Evolutionary conservation across 2,888 invertebrate genomes (phyloP), one percentile per base, ranked within the genome.

Genomic region (Tetropium fuscum): DNA sequence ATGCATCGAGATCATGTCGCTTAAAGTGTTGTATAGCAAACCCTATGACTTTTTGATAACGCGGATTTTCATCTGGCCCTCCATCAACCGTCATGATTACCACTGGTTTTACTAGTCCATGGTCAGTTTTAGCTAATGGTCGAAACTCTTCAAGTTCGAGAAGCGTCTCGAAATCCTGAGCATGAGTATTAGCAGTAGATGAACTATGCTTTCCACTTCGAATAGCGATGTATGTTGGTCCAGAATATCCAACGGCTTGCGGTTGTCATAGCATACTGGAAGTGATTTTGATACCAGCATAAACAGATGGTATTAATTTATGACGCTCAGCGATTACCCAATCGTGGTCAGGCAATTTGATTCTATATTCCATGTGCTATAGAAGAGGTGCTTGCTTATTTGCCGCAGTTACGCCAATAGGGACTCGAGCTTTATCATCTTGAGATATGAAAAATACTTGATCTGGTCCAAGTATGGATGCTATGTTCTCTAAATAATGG

Each of bases 151-250:
- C 27, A 27, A 27, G 5, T 3, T 2, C 5, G 19, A 51, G 16
- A 63, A 58, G 27, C 7, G 7, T 25, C 10, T 62, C 45, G 20
- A 58, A 27, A 4, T 27, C 58, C 20, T 49, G 18, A 20, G 41
- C 57, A 57, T 60, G 62, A 32, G 47, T 61, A 51, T 57, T 36
- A 51, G 63, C 58, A 16, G 59, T 64, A 27, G 66, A 67, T 36
- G 58, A 68, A 57, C 58, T 60, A 57, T 68, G 68, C 55, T 68
- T 69, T 48, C 63, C 67, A 58, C 60, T 62, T 41, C 61, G 45
- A 10, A 81, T 74, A 44, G 68, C 68, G 30, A 76, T 60, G 58
- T 72, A 79, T 34, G 79, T 79, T 48, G 78, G 78, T 8, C 79
- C 77, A 54, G 72, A 73, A 65, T 77, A 80, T 43, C 30, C 36